These are phyloP conservation scores for Sapayoa aenigma DNA, from an alignment of 2,113 vertebrate species.

Conservation along the genomic window DNA sequence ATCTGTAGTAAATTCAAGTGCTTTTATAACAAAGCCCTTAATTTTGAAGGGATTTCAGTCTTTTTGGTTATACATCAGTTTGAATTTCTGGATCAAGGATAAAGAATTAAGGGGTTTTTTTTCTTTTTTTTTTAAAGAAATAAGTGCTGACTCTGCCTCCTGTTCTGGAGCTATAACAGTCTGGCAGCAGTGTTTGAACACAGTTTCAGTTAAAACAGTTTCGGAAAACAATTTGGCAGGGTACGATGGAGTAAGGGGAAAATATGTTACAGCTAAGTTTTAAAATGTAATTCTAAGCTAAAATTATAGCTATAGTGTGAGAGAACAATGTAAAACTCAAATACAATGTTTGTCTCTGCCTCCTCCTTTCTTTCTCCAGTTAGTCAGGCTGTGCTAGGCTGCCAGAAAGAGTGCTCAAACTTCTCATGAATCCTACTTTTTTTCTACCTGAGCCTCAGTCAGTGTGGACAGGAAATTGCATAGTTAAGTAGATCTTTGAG, in stretches of 20 bases:
- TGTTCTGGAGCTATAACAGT: background rate
- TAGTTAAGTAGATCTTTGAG: background rate
- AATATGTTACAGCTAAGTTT: background rate
- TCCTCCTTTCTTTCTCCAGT: background rate
- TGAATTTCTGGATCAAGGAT: slow-evolving; percentile 20
- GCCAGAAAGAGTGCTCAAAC: background rate
- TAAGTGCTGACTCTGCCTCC: background rate
- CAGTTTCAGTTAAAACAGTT: slow-evolving; percentile 21
- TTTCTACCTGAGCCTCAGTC: background rate
- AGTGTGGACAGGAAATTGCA: background rate
- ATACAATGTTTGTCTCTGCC: background rate
- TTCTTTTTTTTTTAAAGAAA: background rate
- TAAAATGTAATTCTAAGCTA: background rate
- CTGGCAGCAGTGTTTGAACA: slow-evolving; percentile 19
- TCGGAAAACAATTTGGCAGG: slow-evolving; percentile 14
- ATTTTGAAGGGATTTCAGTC: slow-evolving; percentile 37
- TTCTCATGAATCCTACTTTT: background rate
- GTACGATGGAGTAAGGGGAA: background rate
- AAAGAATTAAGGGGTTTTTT: background rate
- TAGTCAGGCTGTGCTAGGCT: background rate
- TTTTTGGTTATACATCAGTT: background rate
- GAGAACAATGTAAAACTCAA: background rate
- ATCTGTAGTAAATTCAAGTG: slow-evolving; percentile 24
- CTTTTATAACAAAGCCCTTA: slow-evolving; percentile 25
- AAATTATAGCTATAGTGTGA: background rate